phyloP scores from a whole-genome alignment of 2,888 invertebrate species.

The Orthosia cruda region DNA sequence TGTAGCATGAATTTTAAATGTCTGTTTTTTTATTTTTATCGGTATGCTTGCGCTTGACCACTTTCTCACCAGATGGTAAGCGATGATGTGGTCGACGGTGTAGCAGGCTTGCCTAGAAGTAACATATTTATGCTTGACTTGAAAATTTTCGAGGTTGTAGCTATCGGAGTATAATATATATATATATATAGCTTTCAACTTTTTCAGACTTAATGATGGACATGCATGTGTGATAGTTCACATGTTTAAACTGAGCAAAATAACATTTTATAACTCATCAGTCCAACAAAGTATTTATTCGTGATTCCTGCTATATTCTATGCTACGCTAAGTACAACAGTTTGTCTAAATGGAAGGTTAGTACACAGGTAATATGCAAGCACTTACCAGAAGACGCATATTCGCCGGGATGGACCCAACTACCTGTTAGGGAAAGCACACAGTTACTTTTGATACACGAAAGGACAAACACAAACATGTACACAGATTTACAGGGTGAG shows the following conservation, averaged over 20 bases:
- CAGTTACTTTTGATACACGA: neutral
- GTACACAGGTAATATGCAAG: neutral
- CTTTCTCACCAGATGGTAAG: too few species aligned
- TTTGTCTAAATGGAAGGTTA: conserved; percentile 37
- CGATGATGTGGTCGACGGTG: too few species aligned
- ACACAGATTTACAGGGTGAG: neutral
- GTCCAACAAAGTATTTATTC: neutral
- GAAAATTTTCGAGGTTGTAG: too few species aligned
- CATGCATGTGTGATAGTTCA: neutral
- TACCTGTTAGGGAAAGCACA: conserved; percentile 92
- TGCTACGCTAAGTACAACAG: conserved; percentile 10
- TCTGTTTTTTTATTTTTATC: too few species aligned
- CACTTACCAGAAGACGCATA: conserved; percentile 99
- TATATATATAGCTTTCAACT: neutral
- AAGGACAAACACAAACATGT: neutral
- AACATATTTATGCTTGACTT: too few species aligned
- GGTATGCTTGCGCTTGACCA: too few species aligned
- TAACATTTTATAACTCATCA: neutral
- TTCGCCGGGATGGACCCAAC: conserved; percentile 99
- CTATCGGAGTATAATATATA: too few species aligned
- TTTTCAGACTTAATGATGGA: neutral
- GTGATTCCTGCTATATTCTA: neutral
- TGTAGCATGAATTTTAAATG: too few species aligned
- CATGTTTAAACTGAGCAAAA: neutral
- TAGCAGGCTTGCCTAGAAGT: too few species aligned